Base-by-base conservation (phyloP, 2,888 invertebrate species). In the Acheta domesticus region DNA sequence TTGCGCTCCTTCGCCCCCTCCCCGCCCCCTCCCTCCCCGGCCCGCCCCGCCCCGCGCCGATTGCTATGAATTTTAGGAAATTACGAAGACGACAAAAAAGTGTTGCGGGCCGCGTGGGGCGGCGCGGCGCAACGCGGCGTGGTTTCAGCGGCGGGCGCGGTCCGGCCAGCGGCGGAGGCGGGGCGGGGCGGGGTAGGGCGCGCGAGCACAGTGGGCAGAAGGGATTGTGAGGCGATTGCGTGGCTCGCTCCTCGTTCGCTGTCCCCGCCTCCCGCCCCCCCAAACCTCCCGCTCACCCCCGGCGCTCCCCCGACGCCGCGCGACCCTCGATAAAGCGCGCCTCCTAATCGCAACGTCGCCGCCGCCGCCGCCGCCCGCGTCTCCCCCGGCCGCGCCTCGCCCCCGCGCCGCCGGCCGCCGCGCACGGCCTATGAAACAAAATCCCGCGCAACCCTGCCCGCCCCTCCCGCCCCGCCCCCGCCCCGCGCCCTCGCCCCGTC, bases 1-100 rank as follows among this genome's bases (percentile, higher is more conserved):
- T 19, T n/a, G 16, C 62, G 14, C 62, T n/a, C 16, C 62, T 14
- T n/a, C 62, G 62, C 36, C 36, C 36, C 36, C 36, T 8, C 16
- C n/a, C 62, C 62, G 11, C 62, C 16, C 62, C 62, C 1, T 1
- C 12, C 62, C 62, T 0, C n/a, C 62, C 14, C 62, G 16, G 8
- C 14, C 11, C 14, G 4, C n/a, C 62, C 14, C 62, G 16, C 62
- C n/a, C 62, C 62, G 62, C 62, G 62, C 62, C 62, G 62, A 62
- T 62, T 62, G 62, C 62, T 62, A 62, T 62, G 62, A 16, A 62
- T 62, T 62, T 62, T 62, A 62, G 16, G 62, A 62, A 62, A 62
- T 62, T 62, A 62, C 62, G 62, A 62, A 62, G 62, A 62, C 62
- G 62, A 62, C 62, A 62, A 62, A 62, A 62, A 62, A 62, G 62